Evolutionary conservation across 2,113 vertebrate genomes (phyloP).

Genomic region (Callithrix jacchus): DNA sequence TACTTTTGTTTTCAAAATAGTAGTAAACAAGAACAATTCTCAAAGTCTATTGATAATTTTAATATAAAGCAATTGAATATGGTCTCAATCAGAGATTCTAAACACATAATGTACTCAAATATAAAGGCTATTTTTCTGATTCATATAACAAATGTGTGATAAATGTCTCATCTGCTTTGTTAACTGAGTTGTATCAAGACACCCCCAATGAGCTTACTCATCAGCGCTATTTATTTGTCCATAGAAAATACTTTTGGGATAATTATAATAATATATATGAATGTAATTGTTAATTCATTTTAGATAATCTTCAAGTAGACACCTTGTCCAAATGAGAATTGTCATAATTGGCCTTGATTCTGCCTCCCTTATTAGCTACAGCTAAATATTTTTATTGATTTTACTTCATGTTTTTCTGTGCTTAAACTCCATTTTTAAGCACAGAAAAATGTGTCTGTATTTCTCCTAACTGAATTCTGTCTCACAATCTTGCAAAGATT

Average conservation of each 20-base stretch:
- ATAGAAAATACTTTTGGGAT: background rate
- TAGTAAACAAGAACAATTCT: background rate
- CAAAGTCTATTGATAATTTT: background rate
- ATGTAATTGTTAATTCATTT: background rate
- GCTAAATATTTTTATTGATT: background rate
- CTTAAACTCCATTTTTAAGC: background rate
- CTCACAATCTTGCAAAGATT: background rate
- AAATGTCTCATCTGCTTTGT: background rate
- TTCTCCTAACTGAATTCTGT: background rate
- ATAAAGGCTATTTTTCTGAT: background rate
- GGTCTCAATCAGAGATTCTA: background rate
- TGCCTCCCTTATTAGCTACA: background rate
- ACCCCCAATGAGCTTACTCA: background rate
- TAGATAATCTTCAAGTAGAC: background rate
- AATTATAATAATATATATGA: background rate
- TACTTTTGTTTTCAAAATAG: background rate
- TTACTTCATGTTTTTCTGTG: background rate
- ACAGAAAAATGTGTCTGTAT: background rate
- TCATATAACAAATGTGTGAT: background rate
- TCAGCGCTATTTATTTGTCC: background rate
- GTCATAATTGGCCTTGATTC: background rate
- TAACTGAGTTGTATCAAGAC: background rate
- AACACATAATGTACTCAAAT: background rate
- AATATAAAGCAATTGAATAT: background rate
- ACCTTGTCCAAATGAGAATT: background rate